phyloP scores from a whole-genome alignment of 2,113 vertebrate species.

The Protobothrops flavoviridis region DNA sequence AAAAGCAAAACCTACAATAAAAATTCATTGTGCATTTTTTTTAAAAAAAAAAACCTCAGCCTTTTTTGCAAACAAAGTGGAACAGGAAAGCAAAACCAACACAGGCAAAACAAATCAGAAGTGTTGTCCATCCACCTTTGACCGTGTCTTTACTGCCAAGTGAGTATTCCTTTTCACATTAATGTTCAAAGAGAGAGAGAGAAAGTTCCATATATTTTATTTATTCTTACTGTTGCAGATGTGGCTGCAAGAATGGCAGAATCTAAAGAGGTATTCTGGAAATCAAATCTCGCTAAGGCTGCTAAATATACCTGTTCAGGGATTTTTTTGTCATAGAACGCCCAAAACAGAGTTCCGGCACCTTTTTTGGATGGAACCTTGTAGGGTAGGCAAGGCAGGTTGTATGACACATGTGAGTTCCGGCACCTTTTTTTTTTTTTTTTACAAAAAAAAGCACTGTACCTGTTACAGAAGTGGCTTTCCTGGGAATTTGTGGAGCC shows the following conservation, averaged over 20 bases:
- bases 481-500: not conserved
- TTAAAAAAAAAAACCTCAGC: conserved; percentile 63
- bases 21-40: not conserved
- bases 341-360: too few species aligned
- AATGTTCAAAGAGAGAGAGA: rapidly evolving
- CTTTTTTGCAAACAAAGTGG: conserved; percentile 89
- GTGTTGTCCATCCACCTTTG: conserved; percentile 68
- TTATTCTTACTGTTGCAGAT: not conserved
- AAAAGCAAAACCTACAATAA: not conserved
- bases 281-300: not conserved
- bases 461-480: not conserved
- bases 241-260: not conserved
- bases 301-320: not conserved
- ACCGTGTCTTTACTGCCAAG: conserved; percentile 89
- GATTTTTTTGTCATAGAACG: too few species aligned
- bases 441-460: not conserved
- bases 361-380: too few species aligned
- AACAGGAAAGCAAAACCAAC: conserved; percentile 78
- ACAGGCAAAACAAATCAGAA: conserved; percentile 69
- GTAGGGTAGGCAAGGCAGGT: too few species aligned
- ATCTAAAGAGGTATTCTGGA: not conserved
- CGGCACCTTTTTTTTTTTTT: too few species aligned
- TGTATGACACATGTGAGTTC: too few species aligned
- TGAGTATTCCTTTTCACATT: conserved; percentile 71
- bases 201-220: not conserved